Evolutionary conservation across 1,140 invertebrate genomes (phyloP), one percentile per base, ranked within the genome.

Genomic region (Drosophila leontia): DNA sequence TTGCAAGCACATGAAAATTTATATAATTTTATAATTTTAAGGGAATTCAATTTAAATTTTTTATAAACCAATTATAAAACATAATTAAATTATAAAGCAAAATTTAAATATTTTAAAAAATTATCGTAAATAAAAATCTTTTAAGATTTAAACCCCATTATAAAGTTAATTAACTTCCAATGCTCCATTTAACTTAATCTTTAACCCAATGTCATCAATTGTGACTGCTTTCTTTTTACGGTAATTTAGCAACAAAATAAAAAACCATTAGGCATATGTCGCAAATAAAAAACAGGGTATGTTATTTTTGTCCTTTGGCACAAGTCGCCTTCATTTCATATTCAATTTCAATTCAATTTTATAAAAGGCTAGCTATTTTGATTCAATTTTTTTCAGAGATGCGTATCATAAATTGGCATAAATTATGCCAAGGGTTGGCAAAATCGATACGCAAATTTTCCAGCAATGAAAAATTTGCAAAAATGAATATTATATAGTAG

Each of bases 381-480:
- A 51, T 51, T 51, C 50, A 6, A 6, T 29, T 47, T 37, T 41
- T 45, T 61, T 48, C 64, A 29, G 76, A 63, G 76, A 87, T 88
- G 84, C 85, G 80, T 88, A 88, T 87, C 84, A 84, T 64, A 84
- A 78, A 88, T 71, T 87, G 74, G 85, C 84, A 87, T 87, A 88
- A 87, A 81, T 87, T 88, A 74, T 47, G 47, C 17, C 50, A 56
- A 23, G 61, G 68, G 26, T 41, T 53, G 51, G 47, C 65, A 62
- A 58, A 87, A 88, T 78, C 77, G 84, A 87, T 87, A 84, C 84
- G 85, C 80, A 88, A 90, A 87, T 87, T 83, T 88, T 48, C 63
- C 60, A 68, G 55, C 57, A 71, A 65, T 59, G 19, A 37, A 50
- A 64, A 61, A 53, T 68, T 79, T 53, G 80, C 80, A 62, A 86